Evolutionary conservation across 2,113 vertebrate species (phyloP).

Genomic region (Calidris pugnax): DNA sequence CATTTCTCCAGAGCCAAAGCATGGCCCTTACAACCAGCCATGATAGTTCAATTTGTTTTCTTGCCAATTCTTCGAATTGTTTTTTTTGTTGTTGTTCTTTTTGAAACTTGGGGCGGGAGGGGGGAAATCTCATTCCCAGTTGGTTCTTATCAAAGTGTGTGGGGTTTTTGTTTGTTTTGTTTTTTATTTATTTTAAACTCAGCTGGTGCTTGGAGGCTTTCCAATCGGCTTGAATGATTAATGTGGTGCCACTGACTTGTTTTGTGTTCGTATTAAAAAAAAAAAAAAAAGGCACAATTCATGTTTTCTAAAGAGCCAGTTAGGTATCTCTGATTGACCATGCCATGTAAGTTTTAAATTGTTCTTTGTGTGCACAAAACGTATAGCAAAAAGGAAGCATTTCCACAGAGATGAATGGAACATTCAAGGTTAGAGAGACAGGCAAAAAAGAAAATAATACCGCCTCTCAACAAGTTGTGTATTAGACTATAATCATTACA

Average conservation of each 20-base stretch:
- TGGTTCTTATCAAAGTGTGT: conserved; percentile 33
- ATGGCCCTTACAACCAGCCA: background rate
- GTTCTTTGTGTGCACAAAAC: conserved; percentile 36
- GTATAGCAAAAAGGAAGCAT: conserved; percentile 26
- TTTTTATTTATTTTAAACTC: background rate
- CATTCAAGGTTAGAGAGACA: conserved; percentile 15
- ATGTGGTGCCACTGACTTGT: conserved; percentile 63
- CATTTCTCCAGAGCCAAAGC: conserved; percentile 45
- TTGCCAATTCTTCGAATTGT: conserved; percentile 40
- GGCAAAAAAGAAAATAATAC: background rate
- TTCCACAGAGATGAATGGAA: conserved; percentile 37
- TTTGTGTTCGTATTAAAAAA: conserved; percentile 43
- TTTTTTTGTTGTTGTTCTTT: conserved; percentile 42
- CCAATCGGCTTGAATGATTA: conserved; percentile 54
- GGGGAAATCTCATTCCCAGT: background rate
- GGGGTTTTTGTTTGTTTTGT: background rate
- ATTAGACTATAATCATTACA: conserved; percentile 31
- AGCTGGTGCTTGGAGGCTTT: conserved; percentile 36
- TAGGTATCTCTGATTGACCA: conserved; percentile 27
- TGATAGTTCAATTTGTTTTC: conserved; percentile 46
- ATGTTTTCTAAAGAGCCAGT: conserved; percentile 43
- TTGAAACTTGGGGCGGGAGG: background rate
- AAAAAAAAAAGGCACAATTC: background rate
- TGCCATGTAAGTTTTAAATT: conserved; percentile 40
- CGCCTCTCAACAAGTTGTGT: background rate